Evolutionary conservation across 2,888 invertebrate genomes (phyloP), one percentile per base, ranked within the genome.

Genomic region (Stenchaetothrips biformis): DNA sequence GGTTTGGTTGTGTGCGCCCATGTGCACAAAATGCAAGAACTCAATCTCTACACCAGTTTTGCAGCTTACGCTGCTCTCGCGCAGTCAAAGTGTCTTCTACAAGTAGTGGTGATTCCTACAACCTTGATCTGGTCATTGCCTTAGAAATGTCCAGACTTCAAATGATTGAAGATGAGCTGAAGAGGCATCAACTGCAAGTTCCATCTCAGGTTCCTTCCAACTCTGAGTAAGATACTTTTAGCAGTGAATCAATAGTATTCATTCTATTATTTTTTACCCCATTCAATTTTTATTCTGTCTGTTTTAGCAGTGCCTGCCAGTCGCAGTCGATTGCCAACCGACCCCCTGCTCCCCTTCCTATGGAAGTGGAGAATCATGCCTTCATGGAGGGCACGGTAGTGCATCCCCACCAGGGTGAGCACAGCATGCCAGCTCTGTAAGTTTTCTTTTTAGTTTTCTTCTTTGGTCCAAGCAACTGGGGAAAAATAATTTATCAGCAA

Each of bases 91-190:
- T 25, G 7, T 11, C 67, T 11, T 25, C 47, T 67, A 77, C 27
- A 37, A 78, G n/a, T 37, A 18, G 27, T 49, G 53, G 53, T 48
- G 47, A 80, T 80, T 47, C 78, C 37, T 89, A 89, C 84, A 90
- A 89, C 83, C 90, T 92, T 88, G 92, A 92, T 84, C 86, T 92
- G 78, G 88, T 91, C 82, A 90, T 92, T 82, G 92, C 92, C 0
- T 85, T 92, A 81, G 92, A 92, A 86, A 91, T 92, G 91, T 92
- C 92, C 0, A 87, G 92, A 21, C 87, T 92, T 77, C 92, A 92
- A 86, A 90, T 90, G 88, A 89, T 91, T 78, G 90, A 90, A 85
- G 92, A 92, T 84, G 86, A 89, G 83, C 87, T 89, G 85, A 88
- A 89, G 83, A 87, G 89, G 85, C 87, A 87, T 86, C 81, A 86